Evolutionary conservation across 2,113 vertebrate genomes (phyloP).

Genomic region (Anser brachyrhynchus): DNA sequence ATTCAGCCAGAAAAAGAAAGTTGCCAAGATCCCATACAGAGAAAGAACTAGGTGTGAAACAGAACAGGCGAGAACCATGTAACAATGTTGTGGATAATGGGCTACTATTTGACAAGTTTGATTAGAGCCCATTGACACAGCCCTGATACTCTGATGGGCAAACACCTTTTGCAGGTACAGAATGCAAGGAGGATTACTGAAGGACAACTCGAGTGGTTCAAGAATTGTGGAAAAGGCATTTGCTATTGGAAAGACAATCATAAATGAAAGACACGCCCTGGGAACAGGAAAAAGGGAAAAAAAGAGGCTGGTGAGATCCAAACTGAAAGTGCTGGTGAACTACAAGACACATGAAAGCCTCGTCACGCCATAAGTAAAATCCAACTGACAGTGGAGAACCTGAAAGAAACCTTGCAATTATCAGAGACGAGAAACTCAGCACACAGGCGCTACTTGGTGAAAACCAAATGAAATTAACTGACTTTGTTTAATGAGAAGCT

Average conservation of each 20-base stretch:
- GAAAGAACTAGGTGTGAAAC: not conserved
- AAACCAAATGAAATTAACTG: conserved; percentile 61
- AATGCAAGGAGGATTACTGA: not conserved
- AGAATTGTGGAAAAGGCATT: not conserved
- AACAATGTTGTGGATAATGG: not conserved
- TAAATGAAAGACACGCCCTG: not conserved
- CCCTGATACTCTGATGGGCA: not conserved
- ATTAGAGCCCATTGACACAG: not conserved
- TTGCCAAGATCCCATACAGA: not conserved
- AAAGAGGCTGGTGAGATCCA: not conserved
- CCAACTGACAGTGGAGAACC: not conserved
- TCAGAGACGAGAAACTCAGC: conserved; percentile 2
- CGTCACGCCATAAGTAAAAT: fast-evolving
- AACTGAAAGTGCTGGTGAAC: not conserved
- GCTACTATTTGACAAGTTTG: not conserved
- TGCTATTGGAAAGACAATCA: not conserved
- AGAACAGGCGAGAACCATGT: not conserved
- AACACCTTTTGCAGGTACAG: not conserved
- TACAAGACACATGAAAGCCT: not conserved
- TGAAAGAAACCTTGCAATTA: not conserved
- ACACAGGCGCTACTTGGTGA: not conserved
- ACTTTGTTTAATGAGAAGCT: conserved; percentile 53
- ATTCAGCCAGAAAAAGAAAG: not conserved
- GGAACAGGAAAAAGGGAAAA: not conserved
- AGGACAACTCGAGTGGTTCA: not conserved